phyloP scores from a whole-genome alignment of 2,113 vertebrate genomes.

The Limnothrissa miodon region DNA sequence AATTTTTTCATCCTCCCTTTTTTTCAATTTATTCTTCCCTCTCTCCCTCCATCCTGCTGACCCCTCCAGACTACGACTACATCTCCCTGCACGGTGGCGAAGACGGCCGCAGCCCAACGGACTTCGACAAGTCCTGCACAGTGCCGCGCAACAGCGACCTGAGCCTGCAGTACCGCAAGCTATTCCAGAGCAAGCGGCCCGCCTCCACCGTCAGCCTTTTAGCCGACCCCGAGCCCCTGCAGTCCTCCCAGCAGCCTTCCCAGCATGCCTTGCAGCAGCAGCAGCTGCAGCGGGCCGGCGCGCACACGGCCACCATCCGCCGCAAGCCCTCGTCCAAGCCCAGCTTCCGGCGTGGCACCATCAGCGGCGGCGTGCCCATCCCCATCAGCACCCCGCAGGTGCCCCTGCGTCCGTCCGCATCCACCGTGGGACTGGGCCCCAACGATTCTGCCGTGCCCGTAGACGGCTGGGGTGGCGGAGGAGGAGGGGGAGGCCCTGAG shows the following conservation, averaged over 20 bases:
- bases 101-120: conserved; percentile 60
- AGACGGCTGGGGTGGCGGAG: conserved; percentile 6
- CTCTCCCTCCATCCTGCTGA: neutral
- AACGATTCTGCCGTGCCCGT: conserved; percentile 11
- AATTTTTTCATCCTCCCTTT: neutral
- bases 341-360: conserved; percentile 69
- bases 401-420: conserved; percentile 58
- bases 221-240: conserved; percentile 61
- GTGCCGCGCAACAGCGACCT: conserved; percentile 80
- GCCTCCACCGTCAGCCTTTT: conserved; percentile 76
- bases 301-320: conserved; percentile 77
- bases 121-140: conserved; percentile 79
- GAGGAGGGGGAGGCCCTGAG: conserved; percentile 36
- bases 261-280: neutral
- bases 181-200: conserved; percentile 74
- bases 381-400: conserved; percentile 78
- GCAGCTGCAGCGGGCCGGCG: conserved; percentile 38
- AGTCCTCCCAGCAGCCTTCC: neutral
- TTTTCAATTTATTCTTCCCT: neutral
- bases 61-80: conserved; percentile 72
- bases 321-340: conserved; percentile 79
- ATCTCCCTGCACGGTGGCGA: conserved; percentile 72
- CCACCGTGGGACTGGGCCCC: conserved; percentile 36
- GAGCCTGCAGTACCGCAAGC: conserved; percentile 71
- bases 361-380: conserved; percentile 77